Base-by-base conservation (phyloP, 2,888 invertebrate species). In the Ophraella communa region DNA sequence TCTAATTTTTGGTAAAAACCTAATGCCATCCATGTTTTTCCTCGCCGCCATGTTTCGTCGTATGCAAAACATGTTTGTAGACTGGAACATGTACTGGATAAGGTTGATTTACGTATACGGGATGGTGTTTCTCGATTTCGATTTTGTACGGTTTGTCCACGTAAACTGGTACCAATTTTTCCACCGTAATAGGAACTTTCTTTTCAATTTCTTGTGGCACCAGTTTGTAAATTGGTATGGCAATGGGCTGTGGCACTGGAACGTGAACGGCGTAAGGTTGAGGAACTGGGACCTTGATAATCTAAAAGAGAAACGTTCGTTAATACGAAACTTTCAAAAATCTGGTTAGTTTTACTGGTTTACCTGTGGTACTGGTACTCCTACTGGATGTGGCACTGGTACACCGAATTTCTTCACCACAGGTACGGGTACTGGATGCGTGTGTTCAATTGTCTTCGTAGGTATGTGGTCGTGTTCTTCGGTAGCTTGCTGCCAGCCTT, bases 101-200 rank as follows among this genome's bases (percentile, higher is more conserved):
- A 4, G 91, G 90, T 77, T 89, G 89, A 74, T 88, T 87, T 14
- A 81, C 75, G 64, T 80, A 73, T 47, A 91, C 87, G 78, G 88
- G 89, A 52, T 91, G 89, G 77, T 87, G 90, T 83, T 90, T 91
- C 70, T 91, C 88, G 24, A 91, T 89, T 80, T 89, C 88, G 4
- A 91, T 89, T 72, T 90, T 90, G 85, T 90, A 91, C 4, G 91
- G 91, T 77, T 88, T 90, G 76, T 90, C 89, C 1, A 91, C 87
- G 71, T 89, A 89, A 74, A 90, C 89, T 18, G 89, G 88, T 20
- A 88, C 87, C 20, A 89, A 88, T 76, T 89, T 90, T 77, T 91
- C 91, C 3, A 91, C 90, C 1, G 89, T 88, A 80, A 89, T 90
- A 2, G 91, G 91, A 10, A 91, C 88, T 71, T 88, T 89, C 74